Conservation (phyloP, 2,797 vertebrate genomes). For the Lates japonicus region DNA sequence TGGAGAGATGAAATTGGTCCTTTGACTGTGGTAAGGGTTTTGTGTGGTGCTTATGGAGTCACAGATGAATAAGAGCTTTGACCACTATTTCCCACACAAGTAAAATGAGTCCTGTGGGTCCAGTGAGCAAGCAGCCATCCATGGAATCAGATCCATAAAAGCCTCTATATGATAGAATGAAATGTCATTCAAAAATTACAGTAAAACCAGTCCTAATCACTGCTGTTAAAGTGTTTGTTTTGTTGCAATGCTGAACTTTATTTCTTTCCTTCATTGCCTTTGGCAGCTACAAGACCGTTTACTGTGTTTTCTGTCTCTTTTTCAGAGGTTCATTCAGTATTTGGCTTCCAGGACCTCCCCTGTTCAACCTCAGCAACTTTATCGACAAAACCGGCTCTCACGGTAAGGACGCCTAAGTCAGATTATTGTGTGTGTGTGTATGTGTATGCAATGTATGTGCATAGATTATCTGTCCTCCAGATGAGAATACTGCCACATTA, state of each 20-base stretch:
- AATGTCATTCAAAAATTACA: neutral
- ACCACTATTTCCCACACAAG: constrained; percentile 18
- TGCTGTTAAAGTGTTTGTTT: neutral
- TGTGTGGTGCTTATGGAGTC: constrained; percentile 7
- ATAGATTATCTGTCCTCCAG: neutral
- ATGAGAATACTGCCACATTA: neutral
- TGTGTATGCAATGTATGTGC: neutral
- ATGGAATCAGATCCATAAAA: neutral
- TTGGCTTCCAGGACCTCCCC: constrained; percentile 98
- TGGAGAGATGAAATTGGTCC: constrained; percentile 3
- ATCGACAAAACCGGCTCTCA: constrained; percentile 99
- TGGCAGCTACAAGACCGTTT: accelerated
- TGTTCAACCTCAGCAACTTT: constrained; percentile 99
- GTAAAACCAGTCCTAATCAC: neutral
- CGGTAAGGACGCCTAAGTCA: constrained; percentile 84
- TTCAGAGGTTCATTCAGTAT: constrained; percentile 99
- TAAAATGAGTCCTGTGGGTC: neutral
- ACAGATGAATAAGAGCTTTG: constrained; percentile 3
- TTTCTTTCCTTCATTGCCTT: neutral
- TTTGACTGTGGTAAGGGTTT: constrained; percentile 13
- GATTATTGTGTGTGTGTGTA: neutral
- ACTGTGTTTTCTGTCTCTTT: constrained; percentile 48
- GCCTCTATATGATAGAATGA: neutral
- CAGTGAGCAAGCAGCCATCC: neutral
- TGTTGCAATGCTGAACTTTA: neutral